These are phyloP conservation scores for Anas platyrhynchos DNA, from an alignment of 2,113 vertebrate species.

Conservation along the genomic window DNA sequence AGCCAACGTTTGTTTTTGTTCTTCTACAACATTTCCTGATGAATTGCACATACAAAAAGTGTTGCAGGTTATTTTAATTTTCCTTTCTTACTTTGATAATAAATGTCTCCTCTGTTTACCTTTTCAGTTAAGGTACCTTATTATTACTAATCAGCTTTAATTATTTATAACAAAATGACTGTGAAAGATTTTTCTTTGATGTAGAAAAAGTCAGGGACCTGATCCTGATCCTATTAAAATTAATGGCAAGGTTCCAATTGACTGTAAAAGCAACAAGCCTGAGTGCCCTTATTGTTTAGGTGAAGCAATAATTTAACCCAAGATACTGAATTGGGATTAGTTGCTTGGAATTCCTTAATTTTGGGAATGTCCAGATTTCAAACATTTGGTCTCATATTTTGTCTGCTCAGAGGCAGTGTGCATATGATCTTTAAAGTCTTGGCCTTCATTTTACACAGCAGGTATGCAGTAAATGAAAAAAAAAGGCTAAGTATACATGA, in stretches of 20 bases:
- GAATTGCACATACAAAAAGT: conserved; percentile 74
- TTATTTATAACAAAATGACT: conserved; percentile 64
- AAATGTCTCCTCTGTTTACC: conserved; percentile 72
- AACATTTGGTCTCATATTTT: not conserved
- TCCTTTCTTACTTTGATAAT: conserved; percentile 71
- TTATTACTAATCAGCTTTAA: conserved; percentile 74
- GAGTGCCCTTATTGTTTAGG: not conserved
- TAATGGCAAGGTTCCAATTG: conserved; percentile 42
- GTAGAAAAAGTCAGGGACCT: not conserved
- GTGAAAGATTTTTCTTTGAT: conserved; percentile 51
- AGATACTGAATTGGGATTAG: not conserved
- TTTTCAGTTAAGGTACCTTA: conserved; percentile 63
- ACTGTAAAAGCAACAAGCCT: conserved; percentile 19
- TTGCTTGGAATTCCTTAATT: not conserved
- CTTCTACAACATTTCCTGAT: conserved; percentile 73
- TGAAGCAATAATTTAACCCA: not conserved
- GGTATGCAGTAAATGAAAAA: not conserved
- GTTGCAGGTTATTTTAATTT: conserved; percentile 75
- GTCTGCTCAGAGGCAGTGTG: not conserved
- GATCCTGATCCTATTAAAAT: conserved; percentile 47
- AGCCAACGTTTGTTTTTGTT: conserved; percentile 77
- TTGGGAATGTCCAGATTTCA: not conserved
- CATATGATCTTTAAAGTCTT: not conserved
- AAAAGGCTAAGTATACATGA: not conserved
- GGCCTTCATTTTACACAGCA: not conserved